These are phyloP conservation scores for Cephalophus harveyi DNA, from an alignment of 2,113 vertebrate species.

Conservation along the genomic window DNA sequence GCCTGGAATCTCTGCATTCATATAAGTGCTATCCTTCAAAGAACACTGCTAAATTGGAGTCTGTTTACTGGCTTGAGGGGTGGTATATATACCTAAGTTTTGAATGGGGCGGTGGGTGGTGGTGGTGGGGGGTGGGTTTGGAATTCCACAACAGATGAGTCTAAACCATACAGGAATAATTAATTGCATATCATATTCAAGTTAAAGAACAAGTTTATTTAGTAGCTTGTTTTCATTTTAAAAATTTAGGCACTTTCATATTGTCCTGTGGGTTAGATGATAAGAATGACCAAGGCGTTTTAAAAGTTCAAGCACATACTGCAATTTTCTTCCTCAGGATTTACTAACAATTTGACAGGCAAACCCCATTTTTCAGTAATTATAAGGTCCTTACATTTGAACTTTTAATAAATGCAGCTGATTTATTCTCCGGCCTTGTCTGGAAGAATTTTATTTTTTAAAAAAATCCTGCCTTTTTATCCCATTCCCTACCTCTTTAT, in stretches of 20 bases:
- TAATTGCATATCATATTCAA: neutral
- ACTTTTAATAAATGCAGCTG: neutral
- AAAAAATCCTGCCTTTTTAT: neutral
- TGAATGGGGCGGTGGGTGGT: neutral
- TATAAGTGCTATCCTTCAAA: neutral
- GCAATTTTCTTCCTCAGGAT: neutral
- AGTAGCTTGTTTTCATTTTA: neutral
- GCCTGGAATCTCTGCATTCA: neutral
- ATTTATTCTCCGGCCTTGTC: neutral
- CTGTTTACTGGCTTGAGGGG: neutral
- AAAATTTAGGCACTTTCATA: neutral
- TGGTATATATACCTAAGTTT: neutral
- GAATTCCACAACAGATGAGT: neutral
- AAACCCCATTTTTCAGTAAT: constrained; percentile 1
- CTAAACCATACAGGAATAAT: neutral
- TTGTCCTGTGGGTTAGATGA: neutral
- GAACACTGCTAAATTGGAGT: neutral
- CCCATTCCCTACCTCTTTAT: neutral
- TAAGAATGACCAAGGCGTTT: neutral
- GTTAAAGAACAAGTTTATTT: neutral
- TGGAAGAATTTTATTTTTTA: neutral
- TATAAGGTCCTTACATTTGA: constrained; percentile 1
- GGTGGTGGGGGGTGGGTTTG: rapidly evolving
- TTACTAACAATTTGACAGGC: neutral
- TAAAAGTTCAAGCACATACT: neutral